Evolutionary conservation across 2,888 invertebrate genomes (phyloP).

Genomic region (Linhomoeus sp.): DNA sequence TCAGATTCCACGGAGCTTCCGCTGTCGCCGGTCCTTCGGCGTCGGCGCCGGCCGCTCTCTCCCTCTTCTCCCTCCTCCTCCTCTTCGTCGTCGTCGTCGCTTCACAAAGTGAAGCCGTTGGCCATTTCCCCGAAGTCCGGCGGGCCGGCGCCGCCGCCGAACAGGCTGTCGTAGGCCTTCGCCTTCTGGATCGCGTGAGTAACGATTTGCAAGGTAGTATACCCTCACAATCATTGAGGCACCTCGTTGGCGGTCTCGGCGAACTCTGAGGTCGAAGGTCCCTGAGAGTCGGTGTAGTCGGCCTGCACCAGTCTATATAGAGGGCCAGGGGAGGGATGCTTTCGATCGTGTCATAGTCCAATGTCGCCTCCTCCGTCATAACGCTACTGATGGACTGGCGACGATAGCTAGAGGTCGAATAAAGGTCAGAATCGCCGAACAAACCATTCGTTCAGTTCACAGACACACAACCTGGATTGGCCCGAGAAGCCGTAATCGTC

Average conservation of each 20-base stretch:
- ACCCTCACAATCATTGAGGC: no score
- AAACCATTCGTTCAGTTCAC: background rate
- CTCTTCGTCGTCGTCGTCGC: constrained; percentile 43
- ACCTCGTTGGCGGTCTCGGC: no score
- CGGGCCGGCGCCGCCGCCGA: constrained; percentile 44
- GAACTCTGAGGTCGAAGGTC: no score
- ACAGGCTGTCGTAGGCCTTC: constrained; percentile 58
- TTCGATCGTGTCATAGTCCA: constrained; percentile 68
- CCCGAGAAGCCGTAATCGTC: background rate
- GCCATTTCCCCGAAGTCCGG: no score
- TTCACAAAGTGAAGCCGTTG: constrained; percentile 44
- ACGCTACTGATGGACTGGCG: constrained; percentile 30
- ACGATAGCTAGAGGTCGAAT: no score
- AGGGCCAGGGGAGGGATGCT: constrained; percentile 93
- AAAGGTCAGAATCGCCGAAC: background rate
- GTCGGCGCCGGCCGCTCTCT: constrained; percentile 3
- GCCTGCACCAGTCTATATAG: constrained; percentile 83
- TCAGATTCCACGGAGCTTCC: background rate
- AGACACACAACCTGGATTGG: background rate
- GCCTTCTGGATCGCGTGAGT: no score
- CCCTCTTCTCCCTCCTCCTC: constrained; percentile 35
- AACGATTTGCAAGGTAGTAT: no score
- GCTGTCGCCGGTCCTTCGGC: constrained; percentile 46
- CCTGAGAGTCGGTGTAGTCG: constrained; percentile 42
- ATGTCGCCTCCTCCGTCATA: constrained; percentile 16